Base-by-base conservation (phyloP, 1,140 invertebrate species). In the Penaeus vannamei region DNA sequence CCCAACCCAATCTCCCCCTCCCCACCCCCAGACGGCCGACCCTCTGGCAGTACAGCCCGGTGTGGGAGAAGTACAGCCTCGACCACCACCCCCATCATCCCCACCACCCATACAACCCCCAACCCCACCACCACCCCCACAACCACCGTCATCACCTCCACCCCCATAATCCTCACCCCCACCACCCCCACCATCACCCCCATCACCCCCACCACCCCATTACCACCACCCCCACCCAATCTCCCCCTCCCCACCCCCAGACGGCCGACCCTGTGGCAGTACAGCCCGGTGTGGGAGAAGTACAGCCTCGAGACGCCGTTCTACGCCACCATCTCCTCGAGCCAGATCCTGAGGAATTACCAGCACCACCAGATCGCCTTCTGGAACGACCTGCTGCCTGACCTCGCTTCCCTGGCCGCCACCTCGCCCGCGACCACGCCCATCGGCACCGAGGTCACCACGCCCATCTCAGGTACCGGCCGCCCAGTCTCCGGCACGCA, bases 331-430 rank as follows among this genome's bases (percentile, higher is more conserved):
- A 46, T 89, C 59, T 61, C 84, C 82, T 85, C 87, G 10, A 69
- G 76, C 22, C 87, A 89, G 87, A 61, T 85, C 3, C 87, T 84
- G 42, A 59, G 64, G 72, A 59, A 23, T 7, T 89, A 89, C 82
- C 87, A 89, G 81, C 46, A 42, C 19, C 87, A 89, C 87, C 72
- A 84, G 72, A 36, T 89, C 12, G 82, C 82, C 69, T 85, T 89
- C 72, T 89, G 87, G 87, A 89, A 89, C 72, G 22, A 80, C 22
- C 82, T 89, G 59, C 61, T 89, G 7, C 87, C 87, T 0, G 72
- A 89, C 53, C 10, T 89, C 32, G 14, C 42, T 10, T 69, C 23
- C n/a, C 10, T 29, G 36, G 17, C 22, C 12, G 19, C 60, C 20
- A 61, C 86, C 14, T 26, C n/a, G 3, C 36, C 36, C 36, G 20